Percentiles rank a stretch among this genome's conserved stretches.
Evolutionary conservation across 2,888 invertebrate species (phyloP).

Genomic region (Copidosoma aretas): DNA sequence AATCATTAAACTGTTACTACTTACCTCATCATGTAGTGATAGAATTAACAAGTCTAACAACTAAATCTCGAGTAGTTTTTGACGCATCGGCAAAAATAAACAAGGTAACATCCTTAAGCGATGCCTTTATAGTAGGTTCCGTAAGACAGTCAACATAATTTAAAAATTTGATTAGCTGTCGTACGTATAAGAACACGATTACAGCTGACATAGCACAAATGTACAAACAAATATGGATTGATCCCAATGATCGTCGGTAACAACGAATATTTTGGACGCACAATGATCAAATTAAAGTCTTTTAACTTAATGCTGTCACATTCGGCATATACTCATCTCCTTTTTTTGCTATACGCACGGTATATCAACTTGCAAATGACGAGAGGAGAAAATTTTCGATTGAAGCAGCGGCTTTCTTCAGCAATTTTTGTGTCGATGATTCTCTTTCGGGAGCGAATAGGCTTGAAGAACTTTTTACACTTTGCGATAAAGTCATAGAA

Average conservation of each 20-base stretch:
- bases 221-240: background rate
- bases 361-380: background rate
- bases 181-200: background rate
- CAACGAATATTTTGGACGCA: background rate
- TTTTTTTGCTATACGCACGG: background rate
- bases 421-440: background rate
- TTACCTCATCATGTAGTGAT: background rate
- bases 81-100: background rate
- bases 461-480: background rate
- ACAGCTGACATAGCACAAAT: background rate
- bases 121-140: background rate
- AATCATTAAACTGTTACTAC: background rate
- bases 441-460: background rate
- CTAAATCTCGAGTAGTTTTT: background rate
- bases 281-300: background rate
- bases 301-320: background rate
- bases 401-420: background rate
- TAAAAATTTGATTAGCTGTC: background rate
- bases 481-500: constrained; percentile 52
- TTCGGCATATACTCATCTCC: background rate
- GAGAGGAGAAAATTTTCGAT: background rate
- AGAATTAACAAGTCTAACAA: background rate
- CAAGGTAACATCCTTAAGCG: background rate
- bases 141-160: background rate
- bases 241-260: background rate